Base-by-base conservation (phyloP, 2,797 vertebrate genomes). In the Pangasius sanitwongsei region DNA sequence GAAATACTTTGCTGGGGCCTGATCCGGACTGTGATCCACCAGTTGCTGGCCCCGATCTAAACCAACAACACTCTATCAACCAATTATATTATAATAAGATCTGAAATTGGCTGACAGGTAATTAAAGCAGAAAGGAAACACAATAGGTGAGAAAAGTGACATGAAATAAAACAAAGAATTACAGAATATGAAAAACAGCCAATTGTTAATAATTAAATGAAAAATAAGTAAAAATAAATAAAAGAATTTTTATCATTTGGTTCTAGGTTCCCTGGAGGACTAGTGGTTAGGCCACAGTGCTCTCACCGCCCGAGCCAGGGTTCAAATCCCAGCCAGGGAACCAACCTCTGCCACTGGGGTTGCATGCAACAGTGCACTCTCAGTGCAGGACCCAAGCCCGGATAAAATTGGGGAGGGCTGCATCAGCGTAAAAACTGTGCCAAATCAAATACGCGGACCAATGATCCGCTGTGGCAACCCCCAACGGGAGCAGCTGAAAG, bases 201-300 rank as follows among this genome's bases (percentile, higher is more conserved):
- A 37, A 34, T 23, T 57, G 53, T 81, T 18, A 37, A 15, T 78
- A 80, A 80, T 57, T 80, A 80, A 80, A 80, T 25, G 41, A 81
- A 81, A 20, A 57, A 55, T 9, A 34, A 31, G 75, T n/a, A 75
- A 61, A 59, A 6, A 81, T n/a, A 81, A 81, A 41, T 15, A 8
- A 41, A 59, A 28, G 1, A 41, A 13, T 44, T 83, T 44, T 63
- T 44, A 83, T 83, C 25, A 65, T 63, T 65, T 28, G 48, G 48
- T 48, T 48, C 48, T 48, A 48, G 48, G 48, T 48, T 48, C 48
- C 48, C 8, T 48, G 48, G 48, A 48, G 48, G 48, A 48, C 48
- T 48, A 48, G 48, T 48, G 48, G 48, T 48, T 48, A 48, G 48
- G 48, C 48, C 48, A 48, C 48, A 48, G 48, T 48, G 48, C 8